Percentiles rank a stretch among this genome's conserved stretches.
phyloP scores from a whole-genome alignment of 2,797 vertebrate species.

The Eulemur coronatus region DNA sequence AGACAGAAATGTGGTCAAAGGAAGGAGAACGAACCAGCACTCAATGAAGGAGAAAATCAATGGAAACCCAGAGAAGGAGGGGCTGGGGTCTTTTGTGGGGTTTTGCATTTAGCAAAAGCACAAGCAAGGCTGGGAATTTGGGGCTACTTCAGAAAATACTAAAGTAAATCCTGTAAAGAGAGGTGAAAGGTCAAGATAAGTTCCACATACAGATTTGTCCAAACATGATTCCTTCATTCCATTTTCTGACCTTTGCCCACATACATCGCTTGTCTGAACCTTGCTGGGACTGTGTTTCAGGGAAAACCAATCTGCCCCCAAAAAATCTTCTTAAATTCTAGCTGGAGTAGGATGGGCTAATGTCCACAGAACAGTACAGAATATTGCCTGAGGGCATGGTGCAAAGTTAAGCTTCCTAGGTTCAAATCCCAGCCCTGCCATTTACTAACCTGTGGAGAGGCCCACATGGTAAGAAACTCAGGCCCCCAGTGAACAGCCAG shows the following conservation, averaged over 20 bases:
- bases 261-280: not conserved
- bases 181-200: not conserved
- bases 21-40: not conserved
- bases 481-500: not conserved
- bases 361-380: not conserved
- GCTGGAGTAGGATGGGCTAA: not conserved
- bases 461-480: not conserved
- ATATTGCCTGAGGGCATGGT: not conserved
- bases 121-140: not conserved
- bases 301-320: not conserved
- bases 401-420: not conserved
- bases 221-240: not conserved
- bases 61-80: not conserved
- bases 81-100: not conserved
- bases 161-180: not conserved
- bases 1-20: not conserved
- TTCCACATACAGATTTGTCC: not conserved
- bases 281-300: not conserved
- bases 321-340: not conserved
- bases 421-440: not conserved
- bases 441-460: not conserved
- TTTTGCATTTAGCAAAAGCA: not conserved
- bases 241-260: not conserved
- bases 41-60: not conserved
- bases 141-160: not conserved